Conservation (phyloP, 1,140 invertebrate genomes). For the Caenorhabditis latens region DNA sequence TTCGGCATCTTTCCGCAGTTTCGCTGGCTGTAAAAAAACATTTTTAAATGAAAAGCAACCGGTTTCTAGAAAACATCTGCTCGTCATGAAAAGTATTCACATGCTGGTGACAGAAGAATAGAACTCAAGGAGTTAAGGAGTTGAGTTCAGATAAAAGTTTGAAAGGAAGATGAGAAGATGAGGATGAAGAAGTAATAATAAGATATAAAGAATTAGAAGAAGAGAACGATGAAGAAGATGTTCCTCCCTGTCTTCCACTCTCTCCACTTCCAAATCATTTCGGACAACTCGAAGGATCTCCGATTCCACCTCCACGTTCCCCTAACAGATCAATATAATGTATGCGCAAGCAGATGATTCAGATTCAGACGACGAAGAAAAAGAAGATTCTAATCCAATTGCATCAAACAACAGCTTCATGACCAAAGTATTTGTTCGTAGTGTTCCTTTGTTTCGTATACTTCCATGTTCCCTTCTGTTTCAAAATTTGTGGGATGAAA, state of each 20-base stretch:
- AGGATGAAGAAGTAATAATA: slow-evolving; percentile 24
- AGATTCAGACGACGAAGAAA: slow-evolving; percentile 29
- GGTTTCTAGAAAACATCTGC: no score
- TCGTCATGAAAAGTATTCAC: no score
- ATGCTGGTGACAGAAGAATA: not conserved
- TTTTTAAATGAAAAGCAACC: not conserved
- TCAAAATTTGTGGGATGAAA: no score
- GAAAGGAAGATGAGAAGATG: slow-evolving; percentile 1
- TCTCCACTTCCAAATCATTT: slow-evolving; percentile 27
- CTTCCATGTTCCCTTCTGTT: not conserved
- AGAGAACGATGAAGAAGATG: not conserved
- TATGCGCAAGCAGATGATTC: slow-evolving; percentile 47
- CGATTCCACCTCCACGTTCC: slow-evolving; percentile 30
- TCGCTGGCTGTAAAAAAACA: not conserved
- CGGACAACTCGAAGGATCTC: slow-evolving; percentile 1
- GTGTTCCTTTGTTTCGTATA: not conserved
- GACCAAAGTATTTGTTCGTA: slow-evolving; percentile 44
- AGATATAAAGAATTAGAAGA: not conserved
- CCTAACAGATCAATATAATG: slow-evolving; percentile 33
- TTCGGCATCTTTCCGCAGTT: not conserved
- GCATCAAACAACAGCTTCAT: slow-evolving; percentile 21
- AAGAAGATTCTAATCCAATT: slow-evolving; percentile 7
- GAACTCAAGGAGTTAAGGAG: slow-evolving; percentile 20
- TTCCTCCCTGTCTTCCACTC: slow-evolving; percentile 26
- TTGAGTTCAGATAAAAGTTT: slow-evolving; percentile 41